phyloP scores from a whole-genome alignment of 2,888 invertebrate genomes.

The Lasius platythorax region DNA sequence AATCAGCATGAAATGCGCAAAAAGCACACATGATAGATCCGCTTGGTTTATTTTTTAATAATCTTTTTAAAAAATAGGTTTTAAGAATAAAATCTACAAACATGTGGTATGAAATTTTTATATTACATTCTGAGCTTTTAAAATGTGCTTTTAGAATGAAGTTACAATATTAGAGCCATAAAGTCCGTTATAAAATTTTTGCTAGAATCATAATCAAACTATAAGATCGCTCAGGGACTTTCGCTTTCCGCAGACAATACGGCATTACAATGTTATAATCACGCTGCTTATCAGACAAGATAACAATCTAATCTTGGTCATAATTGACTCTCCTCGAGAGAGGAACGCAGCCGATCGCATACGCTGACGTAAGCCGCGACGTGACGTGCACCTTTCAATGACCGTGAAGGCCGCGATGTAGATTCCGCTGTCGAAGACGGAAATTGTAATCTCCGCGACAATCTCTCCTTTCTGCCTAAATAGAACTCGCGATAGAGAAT shows the following conservation, averaged over 20 bases:
- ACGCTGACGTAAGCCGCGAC: constrained; percentile 25
- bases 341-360: background rate
- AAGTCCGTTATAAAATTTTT: background rate
- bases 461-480: constrained; percentile 73
- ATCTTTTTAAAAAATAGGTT: background rate
- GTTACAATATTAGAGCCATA: background rate
- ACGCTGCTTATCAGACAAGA: constrained; percentile 5
- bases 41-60: background rate
- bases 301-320: constrained; percentile 26
- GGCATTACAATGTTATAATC: background rate
- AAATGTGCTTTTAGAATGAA: background rate
- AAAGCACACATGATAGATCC: background rate
- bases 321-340: background rate
- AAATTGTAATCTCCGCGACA: constrained; percentile 70
- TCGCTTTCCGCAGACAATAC: background rate
- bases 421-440: constrained; percentile 57
- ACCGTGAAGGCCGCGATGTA: constrained; percentile 43
- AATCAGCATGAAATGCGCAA: background rate
- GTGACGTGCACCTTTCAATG: constrained; percentile 39
- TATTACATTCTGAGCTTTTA: background rate
- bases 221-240: background rate
- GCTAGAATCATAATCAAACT: background rate
- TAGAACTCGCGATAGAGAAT: constrained; percentile 54
- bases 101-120: background rate
- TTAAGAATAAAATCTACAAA: background rate